phyloP scores from a whole-genome alignment of 2,888 invertebrate genomes.

The Leucoma salicis region DNA sequence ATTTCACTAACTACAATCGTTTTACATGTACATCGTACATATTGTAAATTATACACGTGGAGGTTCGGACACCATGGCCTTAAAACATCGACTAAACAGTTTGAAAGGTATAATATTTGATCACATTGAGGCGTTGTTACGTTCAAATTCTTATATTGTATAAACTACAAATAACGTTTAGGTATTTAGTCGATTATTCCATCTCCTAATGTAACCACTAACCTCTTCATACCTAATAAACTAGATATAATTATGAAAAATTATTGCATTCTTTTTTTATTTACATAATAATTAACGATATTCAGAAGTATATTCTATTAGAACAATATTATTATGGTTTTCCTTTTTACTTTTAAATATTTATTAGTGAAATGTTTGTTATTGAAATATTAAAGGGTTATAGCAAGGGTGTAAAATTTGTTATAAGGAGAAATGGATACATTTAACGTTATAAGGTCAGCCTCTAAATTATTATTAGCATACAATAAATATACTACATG shows the following conservation, averaged over 20 bases:
- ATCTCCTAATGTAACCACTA: conserved; percentile 53
- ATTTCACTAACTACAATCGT: conserved; percentile 71
- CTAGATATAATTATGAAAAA: conserved; percentile 69
- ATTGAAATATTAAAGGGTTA: conserved; percentile 45
- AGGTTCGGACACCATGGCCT: neutral
- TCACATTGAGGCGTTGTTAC: neutral
- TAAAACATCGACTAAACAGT: conserved; percentile 21
- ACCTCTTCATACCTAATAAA: conserved; percentile 45
- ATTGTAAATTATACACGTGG: conserved; percentile 37
- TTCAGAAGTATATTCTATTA: conserved; percentile 47
- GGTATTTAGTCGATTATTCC: neutral
- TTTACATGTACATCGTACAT: conserved; percentile 77
- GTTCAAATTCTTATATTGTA: neutral
- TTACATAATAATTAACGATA: conserved; percentile 59
- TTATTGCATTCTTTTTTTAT: conserved; percentile 71
- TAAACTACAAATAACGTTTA: conserved; percentile 1
- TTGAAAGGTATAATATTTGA: conserved; percentile 10
- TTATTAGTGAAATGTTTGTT: conserved; percentile 40
- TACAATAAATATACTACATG: conserved; percentile 57
- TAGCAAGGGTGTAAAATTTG: conserved; percentile 59
- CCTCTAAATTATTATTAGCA: conserved; percentile 54
- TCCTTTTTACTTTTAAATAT: conserved; percentile 26
- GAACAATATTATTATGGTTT: conserved; percentile 42
- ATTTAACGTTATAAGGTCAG: conserved; percentile 45
- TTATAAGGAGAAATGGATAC: conserved; percentile 58